Conservation (phyloP, 92 coral and sea anemone genomes). For the Heliopora coerulea region DNA sequence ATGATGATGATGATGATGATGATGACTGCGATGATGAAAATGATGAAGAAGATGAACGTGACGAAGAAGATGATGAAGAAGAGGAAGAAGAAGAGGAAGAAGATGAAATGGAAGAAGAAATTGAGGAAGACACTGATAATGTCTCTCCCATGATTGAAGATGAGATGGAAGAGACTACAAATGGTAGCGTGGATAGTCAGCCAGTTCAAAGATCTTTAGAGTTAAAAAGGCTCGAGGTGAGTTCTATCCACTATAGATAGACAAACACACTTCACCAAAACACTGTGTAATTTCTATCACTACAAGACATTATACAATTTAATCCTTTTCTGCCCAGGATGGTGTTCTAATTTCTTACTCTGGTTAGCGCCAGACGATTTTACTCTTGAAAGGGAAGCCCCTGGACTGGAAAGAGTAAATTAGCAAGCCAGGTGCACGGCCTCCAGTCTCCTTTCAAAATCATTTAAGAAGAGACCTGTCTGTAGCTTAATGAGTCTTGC, state of each 20-base stretch:
- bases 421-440: too few relatives aligned
- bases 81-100: constrained; percentile 35
- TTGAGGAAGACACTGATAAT: constrained; percentile 70
- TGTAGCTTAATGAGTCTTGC: too few relatives aligned
- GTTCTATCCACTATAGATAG: neutral
- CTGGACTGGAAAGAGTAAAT: too few relatives aligned
- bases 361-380: too few relatives aligned
- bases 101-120: constrained; percentile 52
- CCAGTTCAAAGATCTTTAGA: neutral
- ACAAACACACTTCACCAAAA: too few relatives aligned
- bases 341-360: too few relatives aligned
- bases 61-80: constrained; percentile 79
- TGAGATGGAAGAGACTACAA: constrained; percentile 40
- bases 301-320: too few relatives aligned
- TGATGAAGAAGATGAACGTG: constrained; percentile 79
- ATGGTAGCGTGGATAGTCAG: constrained; percentile 11
- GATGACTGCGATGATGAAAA: constrained; percentile 88
- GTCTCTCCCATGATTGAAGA: constrained; percentile 60
- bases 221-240: neutral
- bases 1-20: constrained; percentile 74
- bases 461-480: too few relatives aligned
- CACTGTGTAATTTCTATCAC: too few relatives aligned
- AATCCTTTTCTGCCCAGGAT: too few relatives aligned
- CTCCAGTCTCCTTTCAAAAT: too few relatives aligned
- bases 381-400: too few relatives aligned